Evolutionary conservation across 2,888 invertebrate genomes (phyloP), one percentile per base, ranked within the genome.

Genomic region (Bruchidius siliquastri): DNA sequence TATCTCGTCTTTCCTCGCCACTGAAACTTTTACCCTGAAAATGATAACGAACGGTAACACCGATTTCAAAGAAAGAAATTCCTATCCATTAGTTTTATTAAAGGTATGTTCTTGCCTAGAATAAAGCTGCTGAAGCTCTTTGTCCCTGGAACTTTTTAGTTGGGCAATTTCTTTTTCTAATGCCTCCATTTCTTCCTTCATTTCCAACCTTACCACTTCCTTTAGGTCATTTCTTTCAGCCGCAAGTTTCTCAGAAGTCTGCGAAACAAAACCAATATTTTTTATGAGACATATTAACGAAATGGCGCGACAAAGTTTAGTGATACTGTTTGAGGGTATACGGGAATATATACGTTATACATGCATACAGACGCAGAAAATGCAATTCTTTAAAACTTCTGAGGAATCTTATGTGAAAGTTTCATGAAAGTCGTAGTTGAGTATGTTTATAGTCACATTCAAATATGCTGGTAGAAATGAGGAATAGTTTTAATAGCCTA

Each of bases 1-100:
- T 8, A 93, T 90, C 3, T 94, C 91, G 83, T 95, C 94, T 84
- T 95, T 95, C 75, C 93, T 91, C 0, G 92, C 91, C 21, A 96
- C 91, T 0, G 95, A 93, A 74, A 94, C 90, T 85, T 94, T 95
- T 20, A 96, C 94, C 81, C 95, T 94, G 81, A 71, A 85, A 75
- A 49, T 49, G 49, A 49, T 8, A 49, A 49, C 49, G 49, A 49
- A 49, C 49, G 49, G 49, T 49, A 49, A 49, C 49, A 49, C 49
- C 49, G 49, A 49, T 49, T 49, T 49, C 49, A 49, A 49, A 49
- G 49, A 18, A 49, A 13, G 49, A 18, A 49, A 49, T 49, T 13
- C 49, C 49, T 49, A 49, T 49, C 49, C 49, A 49, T 49, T 49
- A 49, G 49, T 49, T 49, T 49, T 49, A 49, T 49, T 49, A 49